phyloP scores from a whole-genome alignment of 2,888 invertebrate species.

The Drosophila histrio region DNA sequence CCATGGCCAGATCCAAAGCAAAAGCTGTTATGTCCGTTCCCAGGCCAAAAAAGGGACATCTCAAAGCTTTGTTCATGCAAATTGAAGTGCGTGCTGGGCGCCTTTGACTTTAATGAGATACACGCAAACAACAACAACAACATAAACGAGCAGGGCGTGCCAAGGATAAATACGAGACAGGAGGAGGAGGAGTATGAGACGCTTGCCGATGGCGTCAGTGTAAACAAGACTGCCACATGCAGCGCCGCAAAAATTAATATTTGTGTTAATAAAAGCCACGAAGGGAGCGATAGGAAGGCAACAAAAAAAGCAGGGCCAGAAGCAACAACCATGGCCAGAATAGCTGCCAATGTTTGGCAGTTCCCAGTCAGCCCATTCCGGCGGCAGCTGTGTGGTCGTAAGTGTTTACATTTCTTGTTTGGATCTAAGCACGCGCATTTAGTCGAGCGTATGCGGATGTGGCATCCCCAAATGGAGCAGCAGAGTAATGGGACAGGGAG shows the following conservation, averaged over 20 bases:
- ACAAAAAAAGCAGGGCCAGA: conserved; percentile 19
- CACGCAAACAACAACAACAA: conserved; percentile 48
- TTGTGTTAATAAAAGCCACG: conserved; percentile 75
- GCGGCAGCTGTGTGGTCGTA: conserved; percentile 75
- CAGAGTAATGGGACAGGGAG: not conserved
- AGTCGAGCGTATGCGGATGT: conserved; percentile 48
- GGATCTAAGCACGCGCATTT: conserved; percentile 70
- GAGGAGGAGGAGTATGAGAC: not conserved
- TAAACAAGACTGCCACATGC: conserved; percentile 76
- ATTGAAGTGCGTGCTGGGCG: conserved; percentile 71
- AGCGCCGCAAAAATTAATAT: conserved; percentile 78
- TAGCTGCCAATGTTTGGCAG: conserved; percentile 2
- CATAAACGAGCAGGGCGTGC: conserved; percentile 43
- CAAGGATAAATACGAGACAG: not conserved
- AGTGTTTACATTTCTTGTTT: conserved; percentile 76
- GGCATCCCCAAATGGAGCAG: conserved; percentile 30
- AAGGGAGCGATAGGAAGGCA: conserved; percentile 5
- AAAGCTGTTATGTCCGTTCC: conserved; percentile 21
- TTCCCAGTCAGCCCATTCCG: conserved; percentile 28
- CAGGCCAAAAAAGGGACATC: conserved; percentile 42
- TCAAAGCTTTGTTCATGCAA: conserved; percentile 74
- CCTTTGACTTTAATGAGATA: conserved; percentile 73
- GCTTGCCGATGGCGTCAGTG: conserved; percentile 64
- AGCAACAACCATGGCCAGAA: conserved; percentile 16
- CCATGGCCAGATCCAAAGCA: conserved; percentile 42